Base-by-base conservation (phyloP, 2,113 vertebrate genomes). In the Hystrix cristata region DNA sequence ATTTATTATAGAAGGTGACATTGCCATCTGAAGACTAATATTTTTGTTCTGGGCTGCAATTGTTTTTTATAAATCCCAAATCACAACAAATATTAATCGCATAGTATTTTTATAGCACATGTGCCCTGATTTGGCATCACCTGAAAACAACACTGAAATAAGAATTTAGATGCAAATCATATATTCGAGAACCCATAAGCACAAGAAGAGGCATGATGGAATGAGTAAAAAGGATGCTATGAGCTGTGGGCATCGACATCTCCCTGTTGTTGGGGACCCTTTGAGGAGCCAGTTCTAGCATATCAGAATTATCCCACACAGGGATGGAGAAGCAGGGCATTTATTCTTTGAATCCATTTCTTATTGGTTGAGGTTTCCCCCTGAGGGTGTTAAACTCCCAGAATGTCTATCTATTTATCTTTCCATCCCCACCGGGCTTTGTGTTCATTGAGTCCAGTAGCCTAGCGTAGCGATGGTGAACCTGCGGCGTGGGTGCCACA, bases 61-160 rank as follows among this genome's bases (percentile, higher is more conserved):
- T 62, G 18, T 3, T 43, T 72, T 81, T 89, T 43, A 48, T 27
- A 48, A 69, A 18, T 62, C 29, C 64, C 53, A 91, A 57, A 79
- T 5, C 60, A 96, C 64, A 59, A 31, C 72, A 93, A 91, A 91
- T 34, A 55, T 86, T 60, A 86, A 83, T 74, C 74, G n/a, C 62
- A 13, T 21, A 83, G 76, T 90, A 43, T 59, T 95, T 93, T 96
- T 74, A 76, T 69, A 87, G 5, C 18, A 60, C 72, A 16, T 46
- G 31, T 38, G 10, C n/a, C 13, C 76, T 94, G 82, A 72, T 46
- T 93, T 94, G 46, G 29, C 48, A 84, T 81, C 4, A 64, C 21
- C 78, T 64, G 1, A 85, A 90, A 92, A 9, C 43, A 83, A 59
- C 51, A 34, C 2, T 55, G 64, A 85, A 8, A 51, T 64, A 46